Percentiles rank a stretch among this genome's conserved stretches.
phyloP scores from a whole-genome alignment of 2,888 invertebrate species.

The Aricia artaxerxes region DNA sequence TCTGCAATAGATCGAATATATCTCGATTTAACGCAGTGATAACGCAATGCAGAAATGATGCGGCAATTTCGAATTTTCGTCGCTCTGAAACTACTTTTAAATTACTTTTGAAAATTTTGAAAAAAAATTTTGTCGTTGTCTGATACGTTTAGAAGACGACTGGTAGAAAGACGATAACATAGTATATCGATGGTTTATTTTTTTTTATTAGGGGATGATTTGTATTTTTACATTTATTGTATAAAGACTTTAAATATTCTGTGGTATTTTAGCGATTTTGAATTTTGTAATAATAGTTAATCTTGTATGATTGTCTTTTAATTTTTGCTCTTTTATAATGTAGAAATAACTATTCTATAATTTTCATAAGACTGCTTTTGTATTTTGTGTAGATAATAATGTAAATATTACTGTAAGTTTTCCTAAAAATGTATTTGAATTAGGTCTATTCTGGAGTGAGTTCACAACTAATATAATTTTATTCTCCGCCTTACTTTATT shows the following conservation, averaged over 20 bases:
- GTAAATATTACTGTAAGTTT: constrained; percentile 22
- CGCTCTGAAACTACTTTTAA: neutral
- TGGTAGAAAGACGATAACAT: too few species aligned
- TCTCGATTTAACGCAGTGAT: neutral
- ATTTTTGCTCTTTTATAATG: neutral
- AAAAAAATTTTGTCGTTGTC: neutral
- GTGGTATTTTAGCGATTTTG: neutral
- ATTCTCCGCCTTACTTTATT: neutral
- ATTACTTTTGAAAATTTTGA: neutral
- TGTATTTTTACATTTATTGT: neutral
- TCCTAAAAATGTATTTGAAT: neutral
- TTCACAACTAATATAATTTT: neutral
- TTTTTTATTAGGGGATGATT: neutral
- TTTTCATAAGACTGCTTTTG: constrained; percentile 30
- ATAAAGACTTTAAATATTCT: neutral
- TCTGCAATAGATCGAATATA: neutral
- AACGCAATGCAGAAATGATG: constrained; percentile 16
- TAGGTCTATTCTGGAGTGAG: neutral
- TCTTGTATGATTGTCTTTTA: neutral
- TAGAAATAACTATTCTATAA: neutral
- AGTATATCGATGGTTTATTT: too few species aligned
- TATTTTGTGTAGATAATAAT: constrained; percentile 27
- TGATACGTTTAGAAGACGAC: too few species aligned
- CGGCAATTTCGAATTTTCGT: neutral
- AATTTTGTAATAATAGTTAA: neutral